Base-by-base conservation (phyloP, 2,888 invertebrate genomes). In the Rapana venosa region DNA sequence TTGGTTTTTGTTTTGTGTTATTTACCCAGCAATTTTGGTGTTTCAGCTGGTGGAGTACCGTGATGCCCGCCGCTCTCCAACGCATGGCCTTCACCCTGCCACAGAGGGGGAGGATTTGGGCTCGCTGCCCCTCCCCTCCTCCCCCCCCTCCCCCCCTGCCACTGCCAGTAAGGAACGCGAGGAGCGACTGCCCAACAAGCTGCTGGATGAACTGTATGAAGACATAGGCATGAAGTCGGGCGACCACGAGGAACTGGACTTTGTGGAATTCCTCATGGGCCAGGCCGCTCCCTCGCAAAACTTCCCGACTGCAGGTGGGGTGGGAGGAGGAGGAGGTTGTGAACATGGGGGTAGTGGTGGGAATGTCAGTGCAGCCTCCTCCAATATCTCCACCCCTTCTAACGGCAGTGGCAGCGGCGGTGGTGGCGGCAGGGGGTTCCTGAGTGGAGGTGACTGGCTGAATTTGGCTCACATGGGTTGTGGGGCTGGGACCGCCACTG, bases 131-230 rank as follows among this genome's bases (percentile, higher is more conserved):
- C 94, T 94, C 0, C 94, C 95, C 0, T 92, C 94, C 84, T 94
- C 95, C 47, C 94, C 94, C 13, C 22, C 81, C 91, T 92, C 17
- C 91, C 94, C 8, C 92, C 92, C 20, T 90, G 91, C 91, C 94
- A 93, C 87, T 87, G 90, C 81, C 70, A 77, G 36, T 4, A 35
- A 36, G 35, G 81, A 81, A 17, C 90, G 35, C 36, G 93, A 94
- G 79, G 95, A 95, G 88, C 91, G 95, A 26, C 92, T 95, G 22
- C 95, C 94, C 4, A 95, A 95, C 89, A 95, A 95, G 92, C 94
- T 95, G 36, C 92, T 95, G 84, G 95, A 96, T 89, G 96, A 96
- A 93, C 95, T 96, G 87, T 96, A 95, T 92, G 94, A 95, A 91
- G 96, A 96, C 91, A 96, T 96, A 88, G 96, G 96, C 4, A 95